phyloP scores from a whole-genome alignment of 2,113 vertebrate genomes.

The Mustelus asterias region DNA sequence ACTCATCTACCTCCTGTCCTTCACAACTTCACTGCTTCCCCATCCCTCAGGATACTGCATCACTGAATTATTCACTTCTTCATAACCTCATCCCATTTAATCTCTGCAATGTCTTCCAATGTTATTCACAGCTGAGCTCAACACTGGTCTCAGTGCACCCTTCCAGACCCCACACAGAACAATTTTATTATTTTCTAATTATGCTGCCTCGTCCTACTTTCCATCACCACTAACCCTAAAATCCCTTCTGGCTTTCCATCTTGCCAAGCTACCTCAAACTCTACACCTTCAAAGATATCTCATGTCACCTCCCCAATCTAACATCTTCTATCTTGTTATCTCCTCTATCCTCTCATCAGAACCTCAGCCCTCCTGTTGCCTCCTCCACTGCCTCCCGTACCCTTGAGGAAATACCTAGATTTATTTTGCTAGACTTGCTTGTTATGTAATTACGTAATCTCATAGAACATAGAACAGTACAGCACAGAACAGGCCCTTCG shows the following conservation, averaged over 20 bases:
- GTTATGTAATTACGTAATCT: not conserved
- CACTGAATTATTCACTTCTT: not conserved
- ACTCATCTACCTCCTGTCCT: not conserved
- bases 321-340: not conserved
- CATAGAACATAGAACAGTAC: no score
- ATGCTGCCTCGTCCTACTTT: not conserved
- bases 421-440: not conserved
- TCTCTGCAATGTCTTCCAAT: not conserved
- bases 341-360: not conserved
- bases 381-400: not conserved
- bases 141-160: not conserved
- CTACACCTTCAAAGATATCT: not conserved
- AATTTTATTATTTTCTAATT: not conserved
- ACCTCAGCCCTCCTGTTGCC: not conserved
- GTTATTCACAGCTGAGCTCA: not conserved
- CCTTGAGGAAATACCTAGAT: not conserved
- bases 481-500: no score
- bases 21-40: not conserved
- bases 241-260: not conserved
- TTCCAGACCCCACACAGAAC: not conserved
- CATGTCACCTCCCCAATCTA: not conserved
- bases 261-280: not conserved
- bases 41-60: not conserved
- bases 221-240: not conserved
- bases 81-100: not conserved